A percentile compares a stretch with the other conserved stretches of the same genome.
These are phyloP conservation scores for Microplitis demolitor DNA, from an alignment of 1,140 invertebrate genomes.

Conservation along the genomic window DNA sequence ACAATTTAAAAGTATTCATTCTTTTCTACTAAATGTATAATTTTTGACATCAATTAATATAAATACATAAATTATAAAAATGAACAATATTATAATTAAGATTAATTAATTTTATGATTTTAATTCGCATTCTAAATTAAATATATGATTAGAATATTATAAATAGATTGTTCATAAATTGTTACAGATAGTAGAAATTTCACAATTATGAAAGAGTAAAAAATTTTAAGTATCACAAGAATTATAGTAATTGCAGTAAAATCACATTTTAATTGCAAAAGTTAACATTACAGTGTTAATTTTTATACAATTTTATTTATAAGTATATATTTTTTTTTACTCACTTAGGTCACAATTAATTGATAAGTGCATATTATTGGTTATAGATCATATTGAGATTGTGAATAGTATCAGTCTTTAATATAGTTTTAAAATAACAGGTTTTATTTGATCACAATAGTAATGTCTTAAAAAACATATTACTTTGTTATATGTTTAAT, in stretches of 20 bases:
- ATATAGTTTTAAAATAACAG: conserved; percentile 27
- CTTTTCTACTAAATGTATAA: too few relatives aligned
- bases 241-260: conserved; percentile 49
- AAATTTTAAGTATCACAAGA: conserved; percentile 58
- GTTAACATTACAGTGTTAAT: conserved; percentile 20
- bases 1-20: too few relatives aligned
- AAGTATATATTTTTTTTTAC: neutral
- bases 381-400: conserved; percentile 24
- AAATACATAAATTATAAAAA: too few relatives aligned
- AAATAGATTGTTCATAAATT: conserved; percentile 35
- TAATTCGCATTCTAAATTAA: neutral
- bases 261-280: conserved; percentile 35
- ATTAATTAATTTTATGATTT: too few relatives aligned
- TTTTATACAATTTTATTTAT: neutral
- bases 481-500: too few relatives aligned
- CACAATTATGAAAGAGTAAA: conserved; percentile 53
- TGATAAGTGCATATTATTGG: neutral
- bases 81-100: too few relatives aligned
- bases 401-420: conserved; percentile 51
- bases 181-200: conserved; percentile 38
- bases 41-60: too few relatives aligned
- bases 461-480: too few relatives aligned
- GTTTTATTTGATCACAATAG: too few relatives aligned
- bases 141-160: conserved; percentile 14
- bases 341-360: neutral